Conservation (phyloP, 2,113 vertebrate species). For the Lepisosteus oculatus region DNA sequence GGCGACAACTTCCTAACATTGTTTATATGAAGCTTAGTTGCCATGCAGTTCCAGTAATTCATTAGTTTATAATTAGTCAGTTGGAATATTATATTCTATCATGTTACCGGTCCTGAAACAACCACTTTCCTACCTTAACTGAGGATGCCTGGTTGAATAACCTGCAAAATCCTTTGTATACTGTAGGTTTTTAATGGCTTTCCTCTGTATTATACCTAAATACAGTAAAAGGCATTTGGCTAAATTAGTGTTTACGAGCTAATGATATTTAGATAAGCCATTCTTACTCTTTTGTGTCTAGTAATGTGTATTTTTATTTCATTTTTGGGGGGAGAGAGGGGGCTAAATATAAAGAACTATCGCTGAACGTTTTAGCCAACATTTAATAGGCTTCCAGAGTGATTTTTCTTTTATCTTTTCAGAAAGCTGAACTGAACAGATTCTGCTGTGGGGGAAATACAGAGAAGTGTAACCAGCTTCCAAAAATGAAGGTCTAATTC, state of each 20-base stretch:
- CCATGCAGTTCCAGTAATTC: no score
- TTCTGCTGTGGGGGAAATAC: conserved; percentile 56
- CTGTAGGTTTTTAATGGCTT: no score
- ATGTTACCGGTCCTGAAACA: no score
- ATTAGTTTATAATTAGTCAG: no score
- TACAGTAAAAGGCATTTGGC: not conserved
- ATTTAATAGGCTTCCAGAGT: conserved; percentile 70
- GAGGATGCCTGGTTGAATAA: no score
- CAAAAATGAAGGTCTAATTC: conserved; percentile 71
- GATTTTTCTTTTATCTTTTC: conserved; percentile 52
- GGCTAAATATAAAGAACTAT: conserved; percentile 70
- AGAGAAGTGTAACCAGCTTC: conserved; percentile 44
- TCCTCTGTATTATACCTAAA: no score
- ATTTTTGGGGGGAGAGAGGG: conserved; percentile 52
- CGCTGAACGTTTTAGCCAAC: conserved; percentile 66
- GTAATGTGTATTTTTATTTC: conserved; percentile 53
- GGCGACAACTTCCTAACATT: no score
- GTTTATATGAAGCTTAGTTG: no score
- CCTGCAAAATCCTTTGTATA: no score
- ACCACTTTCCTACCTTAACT: no score
- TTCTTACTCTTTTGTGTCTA: conserved; percentile 58
- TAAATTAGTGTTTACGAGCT: conserved; percentile 57
- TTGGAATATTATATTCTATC: no score
- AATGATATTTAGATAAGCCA: conserved; percentile 60
- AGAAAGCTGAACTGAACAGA: conserved; percentile 40